A percentile compares a stretch with the other conserved stretches of the same genome.
phyloP scores from a whole-genome alignment of 30 jellyfish, hydroid and myxozoan genomes.

The Hydractinia echinata region DNA sequence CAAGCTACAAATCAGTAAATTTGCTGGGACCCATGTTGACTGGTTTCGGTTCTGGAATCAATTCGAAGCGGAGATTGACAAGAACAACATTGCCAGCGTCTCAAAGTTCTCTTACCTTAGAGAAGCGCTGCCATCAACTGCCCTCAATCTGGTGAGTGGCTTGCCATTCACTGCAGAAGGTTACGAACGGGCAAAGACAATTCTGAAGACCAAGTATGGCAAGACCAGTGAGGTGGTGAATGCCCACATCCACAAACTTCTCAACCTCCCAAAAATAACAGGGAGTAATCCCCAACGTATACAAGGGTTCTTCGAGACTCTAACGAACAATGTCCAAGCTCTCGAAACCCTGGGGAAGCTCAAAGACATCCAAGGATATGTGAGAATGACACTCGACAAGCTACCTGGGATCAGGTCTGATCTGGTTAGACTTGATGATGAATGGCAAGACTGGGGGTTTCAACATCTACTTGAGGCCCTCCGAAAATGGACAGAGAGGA shows the following conservation, averaged over 20 bases:
- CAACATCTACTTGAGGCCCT: slow-evolving; percentile 41
- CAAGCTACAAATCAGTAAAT: slow-evolving; percentile 26
- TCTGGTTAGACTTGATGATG: slow-evolving; percentile 43
- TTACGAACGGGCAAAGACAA: slow-evolving; percentile 12
- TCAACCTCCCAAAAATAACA: slow-evolving; percentile 3
- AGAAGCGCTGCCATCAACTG: slow-evolving; percentile 43
- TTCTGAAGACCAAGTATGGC: slow-evolving; percentile 2
- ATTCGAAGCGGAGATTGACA: slow-evolving; percentile 54
- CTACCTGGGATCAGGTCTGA: slow-evolving; percentile 44
- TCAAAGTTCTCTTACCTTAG: slow-evolving; percentile 52
- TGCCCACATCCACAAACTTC: background rate
- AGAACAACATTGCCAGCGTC: slow-evolving; percentile 30
- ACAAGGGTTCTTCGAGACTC: slow-evolving; percentile 29
- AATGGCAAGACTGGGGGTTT: slow-evolving; percentile 40
- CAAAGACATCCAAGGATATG: slow-evolving; percentile 32
- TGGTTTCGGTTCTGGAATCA: slow-evolving; percentile 74
- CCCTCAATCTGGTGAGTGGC: slow-evolving; percentile 23
- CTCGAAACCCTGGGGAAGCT: slow-evolving; percentile 59
- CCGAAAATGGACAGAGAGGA: slow-evolving; percentile 40
- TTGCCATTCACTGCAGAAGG: slow-evolving; percentile 36
- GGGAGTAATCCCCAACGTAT: slow-evolving; percentile 34
- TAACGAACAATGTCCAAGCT: slow-evolving; percentile 42
- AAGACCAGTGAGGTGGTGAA: slow-evolving; percentile 12
- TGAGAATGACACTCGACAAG: slow-evolving; percentile 57
- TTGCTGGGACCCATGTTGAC: slow-evolving; percentile 52